Base-by-base conservation (phyloP, 2,113 vertebrate genomes). In the Acrocephalus arundinaceus region DNA sequence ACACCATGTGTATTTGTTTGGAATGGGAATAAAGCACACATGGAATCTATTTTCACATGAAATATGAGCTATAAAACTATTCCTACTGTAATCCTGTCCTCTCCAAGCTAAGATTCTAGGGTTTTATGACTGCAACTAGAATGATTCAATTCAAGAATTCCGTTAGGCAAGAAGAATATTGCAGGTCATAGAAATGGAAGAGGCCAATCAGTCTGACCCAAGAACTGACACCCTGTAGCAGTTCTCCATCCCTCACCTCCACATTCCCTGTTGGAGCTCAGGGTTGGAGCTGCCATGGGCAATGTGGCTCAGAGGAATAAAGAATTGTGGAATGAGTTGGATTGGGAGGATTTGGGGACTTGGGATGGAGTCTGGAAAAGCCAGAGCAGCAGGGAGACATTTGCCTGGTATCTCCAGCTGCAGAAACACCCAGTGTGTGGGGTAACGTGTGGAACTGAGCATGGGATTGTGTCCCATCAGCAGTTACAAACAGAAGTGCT, bases 211-310 rank as follows among this genome's bases (percentile, higher is more conserved):
- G 23, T n/a, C 6, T 49, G 65, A 49, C 9, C 24, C 37, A 43
- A 62, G 92, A 77, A 49, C 1, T 67, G 14, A 31, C 8, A 43
- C 0, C 3, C 37, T 31, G 13, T 1, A 66, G 23, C 43, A 57
- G 11, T 45, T 73, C 68, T 31, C 45, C n/a, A n/a, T 19, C 63
- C 58, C 41, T 22, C 73, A 51, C 15, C 22, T 37, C 67, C 76
- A 11, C 2, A 9, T 8, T 31, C 71, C 22, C 3, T 8, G 33
- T 30, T 20, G 19, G 19, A 54, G 75, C 3, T 18, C 74, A 27
- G 76, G 0, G 0, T 4, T 14, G 11, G 5, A 46, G 77, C 54
- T 72, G 33, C 41, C 3, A 1, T 3, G 41, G 81, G 90, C 30
- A 72, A 62, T 1, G 16, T 2, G 43, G 78, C 35, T 48, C 55